These are phyloP conservation scores for Orbicella faveolata DNA, from an alignment of 64 coral and sea anemone species.

Conservation along the genomic window DNA sequence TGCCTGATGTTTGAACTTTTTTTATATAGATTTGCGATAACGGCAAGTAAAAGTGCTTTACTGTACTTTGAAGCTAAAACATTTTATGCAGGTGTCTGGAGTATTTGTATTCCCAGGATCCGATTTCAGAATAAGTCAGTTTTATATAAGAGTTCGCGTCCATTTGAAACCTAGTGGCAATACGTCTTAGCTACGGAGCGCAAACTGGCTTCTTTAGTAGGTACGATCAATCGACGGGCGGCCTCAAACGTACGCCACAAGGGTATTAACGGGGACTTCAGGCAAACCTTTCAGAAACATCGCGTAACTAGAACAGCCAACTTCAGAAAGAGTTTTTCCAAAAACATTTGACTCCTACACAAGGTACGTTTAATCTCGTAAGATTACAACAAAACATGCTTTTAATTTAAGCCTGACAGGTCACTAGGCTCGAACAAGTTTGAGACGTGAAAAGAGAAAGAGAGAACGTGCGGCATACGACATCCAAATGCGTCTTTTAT, in stretches of 20 bases:
- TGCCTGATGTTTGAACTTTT: not conserved
- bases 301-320: no score
- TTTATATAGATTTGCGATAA: not conserved
- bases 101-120: conserved; percentile 14
- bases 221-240: not conserved
- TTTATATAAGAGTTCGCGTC: not conserved
- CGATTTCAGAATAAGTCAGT: conserved; percentile 11
- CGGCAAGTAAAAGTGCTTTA: not conserved
- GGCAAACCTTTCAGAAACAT: no score
- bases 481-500: no score
- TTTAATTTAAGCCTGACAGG: no score
- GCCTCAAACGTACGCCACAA: not conserved
- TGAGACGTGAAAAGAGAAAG: no score
- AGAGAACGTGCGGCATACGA: no score
- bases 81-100: not conserved
- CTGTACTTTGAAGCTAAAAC: not conserved
- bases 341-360: no score
- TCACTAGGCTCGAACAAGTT: no score
- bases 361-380: no score
- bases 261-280: no score
- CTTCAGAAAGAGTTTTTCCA: no score
- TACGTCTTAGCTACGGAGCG: not conserved
- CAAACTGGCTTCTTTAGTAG: not conserved
- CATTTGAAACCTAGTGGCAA: not conserved
- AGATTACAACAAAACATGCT: no score